These are phyloP conservation scores for Falco peregrinus DNA, from an alignment of 2,797 vertebrate species.

Conservation along the genomic window DNA sequence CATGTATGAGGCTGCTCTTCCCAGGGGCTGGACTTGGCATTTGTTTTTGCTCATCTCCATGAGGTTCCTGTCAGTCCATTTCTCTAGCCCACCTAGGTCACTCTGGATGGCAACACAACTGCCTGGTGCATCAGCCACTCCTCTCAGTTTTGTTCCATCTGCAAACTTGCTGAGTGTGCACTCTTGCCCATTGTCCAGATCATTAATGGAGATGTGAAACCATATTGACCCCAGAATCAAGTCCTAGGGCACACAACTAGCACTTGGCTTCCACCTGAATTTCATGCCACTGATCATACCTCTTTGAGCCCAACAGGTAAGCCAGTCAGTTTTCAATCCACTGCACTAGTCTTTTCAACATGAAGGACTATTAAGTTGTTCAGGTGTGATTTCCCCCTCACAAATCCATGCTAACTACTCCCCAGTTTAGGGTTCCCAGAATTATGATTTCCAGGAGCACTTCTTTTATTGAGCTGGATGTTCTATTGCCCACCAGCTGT, in stretches of 20 bases:
- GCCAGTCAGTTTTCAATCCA: not conserved
- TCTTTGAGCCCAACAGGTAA: not conserved
- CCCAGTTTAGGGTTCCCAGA: not conserved
- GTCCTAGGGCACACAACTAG: not conserved
- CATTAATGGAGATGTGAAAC: not conserved
- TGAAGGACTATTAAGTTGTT: not conserved
- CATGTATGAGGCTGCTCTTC: not conserved
- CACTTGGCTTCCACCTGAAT: not conserved
- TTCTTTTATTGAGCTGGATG: not conserved
- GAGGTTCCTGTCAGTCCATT: not conserved
- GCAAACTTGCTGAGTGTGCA: not conserved
- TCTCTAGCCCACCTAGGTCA: not conserved
- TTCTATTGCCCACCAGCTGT: not conserved
- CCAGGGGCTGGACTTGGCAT: not conserved
- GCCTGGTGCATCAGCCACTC: fast-evolving
- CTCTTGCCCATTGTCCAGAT: not conserved
- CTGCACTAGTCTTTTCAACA: not conserved
- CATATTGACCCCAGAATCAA: not conserved
- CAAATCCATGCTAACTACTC: not conserved
- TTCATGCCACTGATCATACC: not conserved
- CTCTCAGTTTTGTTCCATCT: not conserved
- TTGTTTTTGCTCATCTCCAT: not conserved
- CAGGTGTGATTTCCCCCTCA: not conserved
- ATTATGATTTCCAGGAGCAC: not conserved
- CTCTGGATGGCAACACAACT: not conserved